These are phyloP conservation scores for Meloidogyne hapla DNA, from an alignment of 1,140 invertebrate genomes.

Conservation along the genomic window DNA sequence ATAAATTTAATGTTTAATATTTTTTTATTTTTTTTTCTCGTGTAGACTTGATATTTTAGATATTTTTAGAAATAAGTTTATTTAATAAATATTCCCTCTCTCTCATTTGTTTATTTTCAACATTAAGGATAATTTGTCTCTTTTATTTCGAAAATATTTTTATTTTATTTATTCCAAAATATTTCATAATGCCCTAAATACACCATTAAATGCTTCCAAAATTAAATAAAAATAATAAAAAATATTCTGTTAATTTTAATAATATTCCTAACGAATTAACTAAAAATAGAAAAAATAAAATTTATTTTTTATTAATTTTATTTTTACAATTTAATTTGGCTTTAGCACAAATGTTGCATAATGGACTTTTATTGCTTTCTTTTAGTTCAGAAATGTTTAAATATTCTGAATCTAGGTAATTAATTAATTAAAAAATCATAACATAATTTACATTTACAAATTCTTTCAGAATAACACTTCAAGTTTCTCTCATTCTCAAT, in stretches of 20 bases:
- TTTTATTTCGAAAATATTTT: not conserved
- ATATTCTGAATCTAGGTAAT: slow-evolving; percentile 5
- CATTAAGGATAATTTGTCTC: not conserved
- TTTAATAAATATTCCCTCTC: slow-evolving; percentile 6
- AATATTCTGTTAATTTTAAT: not conserved
- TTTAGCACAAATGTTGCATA: not conserved
- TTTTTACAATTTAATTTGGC: not conserved
- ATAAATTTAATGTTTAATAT: no score
- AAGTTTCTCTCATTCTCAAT: slow-evolving; percentile 8
- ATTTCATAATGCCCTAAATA: not conserved
- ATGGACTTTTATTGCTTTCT: slow-evolving; percentile 3
- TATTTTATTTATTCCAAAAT: not conserved
- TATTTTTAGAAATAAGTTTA: no score
- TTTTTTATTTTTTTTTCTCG: no score
- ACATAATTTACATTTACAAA: slow-evolving; percentile 6
- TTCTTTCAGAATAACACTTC: not conserved
- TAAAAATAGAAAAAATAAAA: not conserved
- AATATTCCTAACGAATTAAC: not conserved
- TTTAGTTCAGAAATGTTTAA: not conserved
- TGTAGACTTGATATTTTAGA: no score
- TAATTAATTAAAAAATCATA: no score
- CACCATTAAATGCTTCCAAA: not conserved
- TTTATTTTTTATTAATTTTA: not conserved
- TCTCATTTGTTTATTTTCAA: slow-evolving; percentile 15
- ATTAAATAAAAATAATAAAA: not conserved